phyloP scores from a whole-genome alignment of 2,888 invertebrate species.

The Cerastis leucographa region DNA sequence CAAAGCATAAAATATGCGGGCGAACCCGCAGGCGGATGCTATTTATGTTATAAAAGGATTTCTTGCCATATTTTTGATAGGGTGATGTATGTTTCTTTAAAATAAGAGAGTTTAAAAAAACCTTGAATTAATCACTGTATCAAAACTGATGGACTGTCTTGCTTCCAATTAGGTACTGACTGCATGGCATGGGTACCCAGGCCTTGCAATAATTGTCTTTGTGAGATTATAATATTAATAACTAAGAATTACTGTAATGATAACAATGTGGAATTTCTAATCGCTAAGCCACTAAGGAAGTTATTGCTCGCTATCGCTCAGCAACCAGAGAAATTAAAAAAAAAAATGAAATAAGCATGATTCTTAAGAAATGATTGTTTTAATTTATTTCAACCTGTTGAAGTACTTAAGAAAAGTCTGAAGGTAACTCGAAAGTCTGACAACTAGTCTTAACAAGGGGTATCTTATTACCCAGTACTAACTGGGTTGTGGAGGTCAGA shows the following conservation, averaged over 20 bases:
- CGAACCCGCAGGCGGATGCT: too few species aligned
- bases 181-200: background rate
- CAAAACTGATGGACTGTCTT: background rate
- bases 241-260: conserved; percentile 1
- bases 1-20: too few species aligned
- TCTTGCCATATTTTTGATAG: background rate
- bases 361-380: background rate
- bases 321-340: too few species aligned
- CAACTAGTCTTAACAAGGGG: too few species aligned
- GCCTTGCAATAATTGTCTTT: conserved; percentile 15
- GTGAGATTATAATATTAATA: conserved; percentile 14
- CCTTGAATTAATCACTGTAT: background rate
- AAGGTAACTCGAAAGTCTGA: too few species aligned
- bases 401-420: background rate
- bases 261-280: conserved; percentile 5
- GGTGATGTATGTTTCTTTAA: background rate
- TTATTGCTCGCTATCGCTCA: conserved; percentile 5
- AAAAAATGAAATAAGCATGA: too few species aligned
- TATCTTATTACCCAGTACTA: too few species aligned
- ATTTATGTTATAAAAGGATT: background rate
- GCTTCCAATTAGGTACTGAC: conserved; percentile 17
- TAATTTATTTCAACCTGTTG: background rate
- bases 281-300: background rate
- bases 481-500: too few species aligned
- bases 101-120: background rate